These are phyloP conservation scores for Nasonovia ribisnigri DNA, from an alignment of 2,888 invertebrate genomes.

Conservation along the genomic window DNA sequence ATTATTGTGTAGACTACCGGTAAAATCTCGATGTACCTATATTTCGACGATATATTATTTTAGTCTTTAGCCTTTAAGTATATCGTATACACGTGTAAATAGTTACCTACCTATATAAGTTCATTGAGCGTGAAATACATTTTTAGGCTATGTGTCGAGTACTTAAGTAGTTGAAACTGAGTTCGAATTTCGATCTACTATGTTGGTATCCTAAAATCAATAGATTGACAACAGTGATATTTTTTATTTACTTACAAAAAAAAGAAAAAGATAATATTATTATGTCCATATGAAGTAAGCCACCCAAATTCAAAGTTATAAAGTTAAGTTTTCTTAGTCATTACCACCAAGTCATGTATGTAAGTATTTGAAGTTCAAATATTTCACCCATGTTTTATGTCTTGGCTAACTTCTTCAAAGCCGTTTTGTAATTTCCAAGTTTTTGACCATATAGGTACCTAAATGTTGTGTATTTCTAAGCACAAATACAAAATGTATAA, in stretches of 20 bases:
- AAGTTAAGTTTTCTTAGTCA: no score
- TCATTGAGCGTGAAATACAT: background rate
- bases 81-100: background rate
- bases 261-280: no score
- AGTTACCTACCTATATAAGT: background rate
- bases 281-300: no score
- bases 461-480: no score
- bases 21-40: background rate
- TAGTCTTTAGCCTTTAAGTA: background rate
- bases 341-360: no score
- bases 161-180: background rate
- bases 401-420: no score
- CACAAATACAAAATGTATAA: no score
- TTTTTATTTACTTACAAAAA: background rate
- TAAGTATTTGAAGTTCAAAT: no score
- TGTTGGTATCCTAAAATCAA: background rate
- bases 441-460: no score
- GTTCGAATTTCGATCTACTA: background rate
- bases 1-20: background rate
- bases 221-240: background rate
- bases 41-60: background rate
- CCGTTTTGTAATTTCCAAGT: no score
- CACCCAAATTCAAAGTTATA: no score
- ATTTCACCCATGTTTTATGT: no score
- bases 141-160: background rate